phyloP scores from a whole-genome alignment of 2,113 vertebrate species.

The Saiga tatarica region DNA sequence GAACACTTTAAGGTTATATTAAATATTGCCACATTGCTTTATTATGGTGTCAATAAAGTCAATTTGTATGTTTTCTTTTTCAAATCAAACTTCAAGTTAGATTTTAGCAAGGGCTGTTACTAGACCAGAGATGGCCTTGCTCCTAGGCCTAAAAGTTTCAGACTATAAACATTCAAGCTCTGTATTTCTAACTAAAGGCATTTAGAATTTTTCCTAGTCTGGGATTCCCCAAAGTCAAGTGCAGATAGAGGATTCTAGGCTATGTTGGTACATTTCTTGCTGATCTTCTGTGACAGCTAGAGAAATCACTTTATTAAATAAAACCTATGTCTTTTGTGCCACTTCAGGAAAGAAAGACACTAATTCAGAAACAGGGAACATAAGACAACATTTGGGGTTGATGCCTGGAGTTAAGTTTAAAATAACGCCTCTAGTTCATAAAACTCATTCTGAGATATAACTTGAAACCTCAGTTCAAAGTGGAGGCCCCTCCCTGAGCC shows the following conservation, averaged over 20 bases:
- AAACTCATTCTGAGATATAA: not conserved
- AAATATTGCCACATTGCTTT: not conserved
- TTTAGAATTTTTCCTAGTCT: conserved; percentile 26
- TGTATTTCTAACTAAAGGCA: not conserved
- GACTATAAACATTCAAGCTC: not conserved
- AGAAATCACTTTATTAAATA: conserved; percentile 53
- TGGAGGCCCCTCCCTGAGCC: not conserved
- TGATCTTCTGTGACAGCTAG: conserved; percentile 3
- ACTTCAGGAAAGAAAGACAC: conserved; percentile 50
- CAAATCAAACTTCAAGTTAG: conserved; percentile 12
- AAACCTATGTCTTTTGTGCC: conserved; percentile 49
- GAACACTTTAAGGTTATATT: not conserved
- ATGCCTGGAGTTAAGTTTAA: not conserved
- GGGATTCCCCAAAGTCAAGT: conserved; percentile 57
- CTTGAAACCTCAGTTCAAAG: not conserved
- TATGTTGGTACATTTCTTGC: conserved; percentile 43
- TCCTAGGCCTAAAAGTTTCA: not conserved
- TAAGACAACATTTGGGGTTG: not conserved
- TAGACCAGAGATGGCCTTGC: not conserved
- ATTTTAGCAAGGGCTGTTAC: not conserved
- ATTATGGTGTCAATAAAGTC: not conserved
- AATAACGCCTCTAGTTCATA: not conserved
- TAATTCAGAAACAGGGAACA: not conserved
- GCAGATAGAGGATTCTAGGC: conserved; percentile 20
- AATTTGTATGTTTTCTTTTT: not conserved